Base-by-base conservation (phyloP, 2,113 vertebrate species). In the Chinchilla lanigera region DNA sequence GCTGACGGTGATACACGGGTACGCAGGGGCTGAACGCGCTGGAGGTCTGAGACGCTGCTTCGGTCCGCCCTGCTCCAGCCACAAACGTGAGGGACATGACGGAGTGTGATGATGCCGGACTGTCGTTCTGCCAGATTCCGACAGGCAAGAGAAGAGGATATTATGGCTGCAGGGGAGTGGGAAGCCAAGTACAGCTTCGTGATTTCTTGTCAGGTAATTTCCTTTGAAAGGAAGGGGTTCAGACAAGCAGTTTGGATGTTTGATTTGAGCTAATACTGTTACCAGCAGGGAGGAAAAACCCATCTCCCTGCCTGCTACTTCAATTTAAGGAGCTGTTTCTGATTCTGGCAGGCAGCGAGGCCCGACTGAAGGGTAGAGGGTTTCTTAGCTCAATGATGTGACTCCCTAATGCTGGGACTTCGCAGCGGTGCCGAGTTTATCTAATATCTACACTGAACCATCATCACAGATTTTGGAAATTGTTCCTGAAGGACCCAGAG, bases 31-130 rank as follows among this genome's bases (percentile, higher is more conserved):
- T 19, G 2, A 6, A 14, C 0, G 1, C n/a, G 28, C 7, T 0
- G 7, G 71, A 47, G 35, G 52, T 41, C 75, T 19, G 11, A 35
- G 67, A 30, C 10, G 9, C 38, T 30, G 2, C 22, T 4, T 13
- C 3, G 0, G 0, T 5, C 19, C 24, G 16, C 10, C 4, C 1
- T 20, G 38, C 24, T 14, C 7, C 5, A 41, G 41, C 75, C 77
- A 28, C 0, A 3, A 6, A 0, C 4, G 12, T 71, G 52, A 0
- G 12, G 67, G 52, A 9, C 14, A 54, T 7, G 65, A 24, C 38
- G n/a, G 44, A 24, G 26, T 0, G 0, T 4, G 30, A 17, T 6
- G 61, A 28, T 0, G 61, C 38, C 33, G 30, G 11, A 0, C 5
- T 0, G 22, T 8, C 28, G 9, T 7, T 54, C 44, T 65, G 44